Conservation (phyloP, 2,113 vertebrate genomes). For the Meriones unguiculatus region DNA sequence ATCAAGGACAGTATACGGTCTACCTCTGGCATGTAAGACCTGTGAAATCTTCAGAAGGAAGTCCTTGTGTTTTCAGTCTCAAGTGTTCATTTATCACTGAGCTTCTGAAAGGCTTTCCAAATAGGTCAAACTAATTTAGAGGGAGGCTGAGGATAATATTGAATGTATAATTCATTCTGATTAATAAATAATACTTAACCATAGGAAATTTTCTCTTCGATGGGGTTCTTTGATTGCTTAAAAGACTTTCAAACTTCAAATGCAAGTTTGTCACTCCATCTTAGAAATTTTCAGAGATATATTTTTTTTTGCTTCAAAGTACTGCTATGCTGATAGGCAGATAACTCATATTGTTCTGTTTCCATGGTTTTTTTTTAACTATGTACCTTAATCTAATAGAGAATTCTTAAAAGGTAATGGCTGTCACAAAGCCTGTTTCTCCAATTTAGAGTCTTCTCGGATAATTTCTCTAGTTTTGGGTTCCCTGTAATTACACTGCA, state of each 20-base stretch:
- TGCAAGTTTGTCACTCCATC: conserved; percentile 13
- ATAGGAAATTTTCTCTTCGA: conserved; percentile 43
- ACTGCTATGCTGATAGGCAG: conserved; percentile 30
- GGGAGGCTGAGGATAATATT: conserved; percentile 45
- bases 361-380: background rate
- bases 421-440: conserved; percentile 42
- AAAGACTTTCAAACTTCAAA: conserved; percentile 60
- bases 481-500: conserved; percentile 53
- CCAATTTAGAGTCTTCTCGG: background rate
- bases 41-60: background rate
- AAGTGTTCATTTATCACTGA: conserved; percentile 6
- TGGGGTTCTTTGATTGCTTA: conserved; percentile 17
- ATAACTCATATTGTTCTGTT: conserved; percentile 47
- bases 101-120: conserved; percentile 4
- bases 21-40: background rate
- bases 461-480: conserved; percentile 43
- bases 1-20: background rate
- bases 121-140: conserved; percentile 61
- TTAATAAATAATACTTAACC: conserved; percentile 51
- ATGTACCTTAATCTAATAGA: conserved; percentile 62
- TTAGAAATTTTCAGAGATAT: background rate
- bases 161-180: conserved; percentile 54
- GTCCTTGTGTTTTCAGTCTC: background rate
- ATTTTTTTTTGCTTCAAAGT: conserved; percentile 43
- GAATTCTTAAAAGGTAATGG: conserved; percentile 59